phyloP scores from a whole-genome alignment of 2,113 vertebrate genomes.

The Psettodes erumei region DNA sequence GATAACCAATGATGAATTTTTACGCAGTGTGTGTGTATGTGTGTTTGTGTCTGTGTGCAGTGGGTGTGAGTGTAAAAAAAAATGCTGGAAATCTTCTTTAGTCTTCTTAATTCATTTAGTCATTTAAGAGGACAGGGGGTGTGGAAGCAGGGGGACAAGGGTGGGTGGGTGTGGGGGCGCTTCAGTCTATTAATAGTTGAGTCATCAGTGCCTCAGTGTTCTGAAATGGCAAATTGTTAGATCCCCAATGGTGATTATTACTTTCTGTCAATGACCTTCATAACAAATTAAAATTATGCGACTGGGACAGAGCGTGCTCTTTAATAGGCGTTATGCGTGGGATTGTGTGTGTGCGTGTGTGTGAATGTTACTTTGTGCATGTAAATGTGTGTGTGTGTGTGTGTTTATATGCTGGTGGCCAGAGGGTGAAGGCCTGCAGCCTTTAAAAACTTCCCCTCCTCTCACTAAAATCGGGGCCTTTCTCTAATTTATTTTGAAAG shows the following conservation, averaged over 20 bases:
- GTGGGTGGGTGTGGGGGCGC: constrained; percentile 30
- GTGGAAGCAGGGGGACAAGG: constrained; percentile 48
- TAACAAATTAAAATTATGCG: constrained; percentile 87
- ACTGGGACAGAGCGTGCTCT: constrained; percentile 83
- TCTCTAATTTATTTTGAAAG: constrained; percentile 53
- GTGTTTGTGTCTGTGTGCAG: constrained; percentile 19
- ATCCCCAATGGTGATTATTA: constrained; percentile 85
- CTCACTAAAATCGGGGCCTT: constrained; percentile 30
- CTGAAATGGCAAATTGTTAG: constrained; percentile 87
- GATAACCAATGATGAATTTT: constrained; percentile 55
- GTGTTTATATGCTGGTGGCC: constrained; percentile 59
- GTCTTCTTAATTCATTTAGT: too few relatives aligned
- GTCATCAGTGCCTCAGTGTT: constrained; percentile 83
- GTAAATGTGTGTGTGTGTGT: constrained; percentile 37
- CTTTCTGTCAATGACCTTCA: constrained; percentile 89
- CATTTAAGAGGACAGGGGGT: constrained; percentile 75
- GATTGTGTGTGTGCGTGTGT: constrained; percentile 55
- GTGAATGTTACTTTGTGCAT: constrained; percentile 51
- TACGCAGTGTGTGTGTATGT: constrained; percentile 24
- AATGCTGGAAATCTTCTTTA: constrained; percentile 72
- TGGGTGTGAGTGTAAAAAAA: constrained; percentile 36
- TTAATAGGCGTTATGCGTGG: constrained; percentile 83
- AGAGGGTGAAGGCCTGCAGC: constrained; percentile 69
- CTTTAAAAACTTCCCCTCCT: constrained; percentile 56
- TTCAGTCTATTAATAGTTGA: constrained; percentile 76